Conservation (phyloP, 92 coral and sea anemone genomes). For the Umimayanthus kanabou region DNA sequence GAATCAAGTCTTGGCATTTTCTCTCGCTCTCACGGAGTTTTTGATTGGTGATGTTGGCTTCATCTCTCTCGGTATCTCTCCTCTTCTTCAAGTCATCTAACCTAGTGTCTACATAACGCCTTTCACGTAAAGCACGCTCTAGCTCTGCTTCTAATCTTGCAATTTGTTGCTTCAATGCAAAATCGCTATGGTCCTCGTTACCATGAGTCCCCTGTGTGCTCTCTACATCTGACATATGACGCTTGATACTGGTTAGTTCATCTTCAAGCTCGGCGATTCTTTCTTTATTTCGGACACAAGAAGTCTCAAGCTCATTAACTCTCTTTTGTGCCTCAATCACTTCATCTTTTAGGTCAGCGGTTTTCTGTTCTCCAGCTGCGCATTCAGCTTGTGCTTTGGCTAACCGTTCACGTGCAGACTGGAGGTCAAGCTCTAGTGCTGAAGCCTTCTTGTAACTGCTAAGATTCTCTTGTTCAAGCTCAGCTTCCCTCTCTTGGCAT, state of each 20-base stretch:
- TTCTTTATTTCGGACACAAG: constrained; percentile 63
- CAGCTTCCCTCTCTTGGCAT: constrained; percentile 63
- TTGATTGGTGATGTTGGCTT: constrained; percentile 47
- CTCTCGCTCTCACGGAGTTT: constrained; percentile 58
- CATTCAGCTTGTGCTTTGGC: constrained; percentile 47
- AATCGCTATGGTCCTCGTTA: constrained; percentile 46
- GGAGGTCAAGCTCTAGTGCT: constrained; percentile 66
- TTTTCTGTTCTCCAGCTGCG: constrained; percentile 57
- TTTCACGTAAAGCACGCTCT: constrained; percentile 52
- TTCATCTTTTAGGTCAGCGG: constrained; percentile 60
- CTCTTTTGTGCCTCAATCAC: constrained; percentile 64
- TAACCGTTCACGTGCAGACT: constrained; percentile 54
- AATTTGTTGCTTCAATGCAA: constrained; percentile 42
- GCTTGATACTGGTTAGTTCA: constrained; percentile 53
- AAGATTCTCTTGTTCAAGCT: constrained; percentile 70
- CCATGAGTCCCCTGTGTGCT: constrained; percentile 33
- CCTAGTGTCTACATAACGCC: constrained; percentile 51
- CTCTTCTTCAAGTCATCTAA: constrained; percentile 64
- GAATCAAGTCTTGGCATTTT: constrained; percentile 47
- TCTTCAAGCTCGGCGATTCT: constrained; percentile 67
- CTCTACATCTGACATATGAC: constrained; percentile 38
- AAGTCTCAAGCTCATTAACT: constrained; percentile 67
- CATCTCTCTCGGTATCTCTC: constrained; percentile 64
- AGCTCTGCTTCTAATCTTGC: constrained; percentile 64
- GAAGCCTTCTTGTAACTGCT: constrained; percentile 68